Base-by-base conservation (phyloP, 64 coral and sea anemone species). In the Pachyseris speciosa region DNA sequence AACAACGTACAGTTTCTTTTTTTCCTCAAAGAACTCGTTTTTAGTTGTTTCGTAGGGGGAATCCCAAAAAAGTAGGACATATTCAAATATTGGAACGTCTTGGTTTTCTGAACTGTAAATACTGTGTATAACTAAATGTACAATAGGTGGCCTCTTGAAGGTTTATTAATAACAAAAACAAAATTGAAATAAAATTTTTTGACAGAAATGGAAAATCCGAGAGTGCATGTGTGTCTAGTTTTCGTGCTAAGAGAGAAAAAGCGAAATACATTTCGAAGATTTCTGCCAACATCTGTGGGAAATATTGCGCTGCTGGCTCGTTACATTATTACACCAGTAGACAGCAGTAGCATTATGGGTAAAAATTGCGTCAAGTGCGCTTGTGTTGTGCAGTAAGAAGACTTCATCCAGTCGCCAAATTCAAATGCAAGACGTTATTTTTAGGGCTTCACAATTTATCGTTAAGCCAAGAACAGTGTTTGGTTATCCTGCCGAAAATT, bases 401-500 rank as follows among this genome's bases (percentile, higher is more conserved):
- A n/a, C n/a, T n/a, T n/a, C n/a, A n/a, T n/a, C n/a, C 0, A 61
- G n/a, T 61, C 24, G 58, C 58, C 58, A 29, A 61, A 25, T 9
- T 61, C 12, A 57, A 63, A 61, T 22, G 41, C 13, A 24, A 39
- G 37, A 1, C 0, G 13, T 32, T 7, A 24, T 2, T 77, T 61
- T 61, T 7, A 3, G 1, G 13, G 11, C 32, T 25, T 7, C n/a
- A 80, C 52, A 81, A 81, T 61, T n/a, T 39, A 60, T 25, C 30
- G 2, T 48, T 81, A 9, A 34, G 33, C 29, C 51, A 81, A 81
- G 63, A 34, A 81, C 32, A 25, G 29, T 57, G 29, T 41, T 63
- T 39, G 55, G 51, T 81, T 61, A 11, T 81, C 34, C 51, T 63
- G 77, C 67, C 36, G 53, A 81, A 80, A 74, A 81, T 81, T 63